A percentile compares a stretch with the other conserved stretches of the same genome.
phyloP scores from a whole-genome alignment of 2,888 invertebrate species.

The Ferdinandea cuprea region DNA sequence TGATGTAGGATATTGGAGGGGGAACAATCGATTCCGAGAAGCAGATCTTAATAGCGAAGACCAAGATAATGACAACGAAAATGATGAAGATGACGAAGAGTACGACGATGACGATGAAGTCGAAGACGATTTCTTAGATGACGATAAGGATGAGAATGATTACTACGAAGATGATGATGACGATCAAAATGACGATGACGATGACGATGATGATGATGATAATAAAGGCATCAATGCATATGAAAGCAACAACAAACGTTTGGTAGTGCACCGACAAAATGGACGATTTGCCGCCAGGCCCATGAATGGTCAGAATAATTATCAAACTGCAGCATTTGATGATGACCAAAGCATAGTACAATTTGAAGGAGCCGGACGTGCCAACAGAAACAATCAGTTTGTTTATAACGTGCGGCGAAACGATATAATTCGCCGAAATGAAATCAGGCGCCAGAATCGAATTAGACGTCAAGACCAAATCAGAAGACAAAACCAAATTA shows the following conservation, averaged over 20 bases:
- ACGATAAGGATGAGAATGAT: slow-evolving; percentile 35
- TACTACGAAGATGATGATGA: slow-evolving; percentile 50
- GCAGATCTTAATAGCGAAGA: slow-evolving; percentile 32
- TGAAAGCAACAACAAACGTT: not conserved
- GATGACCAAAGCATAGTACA: not conserved
- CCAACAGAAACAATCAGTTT: not conserved
- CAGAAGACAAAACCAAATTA: not conserved
- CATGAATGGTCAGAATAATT: not conserved
- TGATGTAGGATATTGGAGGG: not conserved
- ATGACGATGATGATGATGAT: slow-evolving; percentile 41
- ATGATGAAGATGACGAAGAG: slow-evolving; percentile 2
- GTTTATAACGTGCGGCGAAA: not conserved
- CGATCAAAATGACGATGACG: slow-evolving; percentile 38
- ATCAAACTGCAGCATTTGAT: not conserved
- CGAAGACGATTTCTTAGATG: slow-evolving; percentile 9
- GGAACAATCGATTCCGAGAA: slow-evolving; percentile 19
- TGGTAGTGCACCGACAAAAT: not conserved
- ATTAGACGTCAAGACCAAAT: not conserved
- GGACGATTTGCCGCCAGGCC: not conserved
- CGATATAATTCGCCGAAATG: not conserved
- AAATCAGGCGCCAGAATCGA: not conserved
- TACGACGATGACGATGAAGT: slow-evolving; percentile 24
- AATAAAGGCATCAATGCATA: slow-evolving; percentile 1
- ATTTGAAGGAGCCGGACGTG: not conserved
- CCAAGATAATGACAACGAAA: slow-evolving; percentile 13